Conservation (phyloP, 92 coral and sea anemone genomes). For the Phenganax subtilis region DNA sequence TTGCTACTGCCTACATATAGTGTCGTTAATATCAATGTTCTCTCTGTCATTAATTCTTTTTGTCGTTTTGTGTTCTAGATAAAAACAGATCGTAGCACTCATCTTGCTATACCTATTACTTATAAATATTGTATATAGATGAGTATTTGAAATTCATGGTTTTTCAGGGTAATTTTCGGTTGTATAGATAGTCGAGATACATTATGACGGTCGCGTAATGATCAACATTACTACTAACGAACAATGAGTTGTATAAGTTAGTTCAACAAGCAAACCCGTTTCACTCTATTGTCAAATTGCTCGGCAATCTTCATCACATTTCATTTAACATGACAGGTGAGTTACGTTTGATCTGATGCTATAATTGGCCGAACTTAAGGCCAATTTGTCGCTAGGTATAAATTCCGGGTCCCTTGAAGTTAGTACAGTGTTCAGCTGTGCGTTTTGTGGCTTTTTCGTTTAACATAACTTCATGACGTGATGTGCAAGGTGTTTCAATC, state of each 20-base stretch:
- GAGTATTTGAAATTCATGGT: not conserved
- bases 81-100: not conserved
- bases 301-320: conserved; percentile 27
- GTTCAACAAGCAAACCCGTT: conserved; percentile 21
- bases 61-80: not conserved
- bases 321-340: conserved; percentile 14
- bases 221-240: not conserved
- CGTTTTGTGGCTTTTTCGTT: not conserved
- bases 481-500: conserved; percentile 15
- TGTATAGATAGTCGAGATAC: too few species aligned
- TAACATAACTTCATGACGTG: conserved; percentile 28
- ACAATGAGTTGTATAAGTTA: conserved; percentile 8
- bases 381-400: not conserved
- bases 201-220: too few species aligned
- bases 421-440: conserved; percentile 5
- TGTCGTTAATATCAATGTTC: conserved; percentile 27
- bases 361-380: conserved; percentile 20
- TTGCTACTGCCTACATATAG: conserved; percentile 7
- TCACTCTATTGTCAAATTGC: conserved; percentile 6
- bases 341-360: not conserved
- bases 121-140: not conserved
- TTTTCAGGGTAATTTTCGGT: too few species aligned
- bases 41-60: conserved; percentile 13
- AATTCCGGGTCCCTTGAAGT: conserved; percentile 1
- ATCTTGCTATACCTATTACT: not conserved